Base-by-base conservation (phyloP, 2,797 vertebrate genomes). In the Gadopsis marmoratus region DNA sequence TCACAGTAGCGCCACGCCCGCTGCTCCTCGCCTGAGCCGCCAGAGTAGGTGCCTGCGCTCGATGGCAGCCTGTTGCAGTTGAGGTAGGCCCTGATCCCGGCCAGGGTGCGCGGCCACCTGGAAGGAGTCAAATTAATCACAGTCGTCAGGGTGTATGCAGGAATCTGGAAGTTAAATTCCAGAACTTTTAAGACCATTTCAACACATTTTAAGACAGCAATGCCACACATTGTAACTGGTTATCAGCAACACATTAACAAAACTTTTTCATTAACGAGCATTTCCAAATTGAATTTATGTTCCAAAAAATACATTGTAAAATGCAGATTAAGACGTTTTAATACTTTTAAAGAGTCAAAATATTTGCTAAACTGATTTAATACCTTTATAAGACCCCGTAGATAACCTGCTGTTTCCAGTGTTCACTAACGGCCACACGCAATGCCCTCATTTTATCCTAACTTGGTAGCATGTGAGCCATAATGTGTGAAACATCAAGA, bases 81-180 rank as follows among this genome's bases (percentile, higher is more conserved):
- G 61, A 98, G 95, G 88, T 97, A 95, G 0, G 97, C 96, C 12
- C 96, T 97, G 85, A 99, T 97, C 88, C 98, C 98, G 1, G 98
- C 97, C 92, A 98, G 84, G 0, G 98, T 99, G 61, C 98, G 96
- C 3, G 98, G 97, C 98, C 98, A 99, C 91, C 98, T 99, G 88
- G 26, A 73, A 26, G 66, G 35, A 74, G 72, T 16, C 23, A 37
- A 26, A 58, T 5, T 54, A 63, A 55, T 35, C 23, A 55, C 54
- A 59, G 9, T 31, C 37, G 1, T 26, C 26, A 26, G 26, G 26
- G 26, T 26, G 26, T 26, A 26, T 26, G 26, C 26, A 26, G 26
- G 26, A 26, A 26, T 26, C 26, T 26, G 26, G 26, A 26, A 26
- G 26, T 26, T 26, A 26, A 26, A 26, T 26, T 26, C 26, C 26